Percentiles rank a stretch among this genome's conserved stretches.
Evolutionary conservation across 2,113 vertebrate species (phyloP).

Genomic region (Solenodon paradoxus): DNA sequence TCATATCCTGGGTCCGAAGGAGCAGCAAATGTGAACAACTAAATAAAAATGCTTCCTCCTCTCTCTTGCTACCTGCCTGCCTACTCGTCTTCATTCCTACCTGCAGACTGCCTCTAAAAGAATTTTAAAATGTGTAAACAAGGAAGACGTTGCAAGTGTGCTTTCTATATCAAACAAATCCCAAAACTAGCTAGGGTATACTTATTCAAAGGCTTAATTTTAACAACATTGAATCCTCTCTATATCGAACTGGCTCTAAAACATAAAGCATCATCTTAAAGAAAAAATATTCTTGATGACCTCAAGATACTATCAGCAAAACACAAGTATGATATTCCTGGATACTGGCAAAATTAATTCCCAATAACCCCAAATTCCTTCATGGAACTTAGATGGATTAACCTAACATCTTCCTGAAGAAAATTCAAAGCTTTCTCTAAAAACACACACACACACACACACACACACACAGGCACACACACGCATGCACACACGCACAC

Average conservation of each 20-base stretch:
- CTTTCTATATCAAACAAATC: neutral
- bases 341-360: neutral
- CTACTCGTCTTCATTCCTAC: too few relatives aligned
- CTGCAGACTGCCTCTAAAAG: too few relatives aligned
- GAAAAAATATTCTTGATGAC: slow-evolving; percentile 22
- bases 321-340: slow-evolving; percentile 17
- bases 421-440: slow-evolving; percentile 14
- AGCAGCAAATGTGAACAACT: too few relatives aligned
- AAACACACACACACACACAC: neutral
- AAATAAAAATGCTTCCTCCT: too few relatives aligned
- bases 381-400: neutral
- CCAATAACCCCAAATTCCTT: neutral
- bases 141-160: neutral
- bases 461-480: neutral
- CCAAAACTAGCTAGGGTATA: neutral
- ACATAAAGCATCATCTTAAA: neutral
- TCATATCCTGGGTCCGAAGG: too few relatives aligned
- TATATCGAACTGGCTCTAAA: slow-evolving; percentile 9
- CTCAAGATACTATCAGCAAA: slow-evolving; percentile 32
- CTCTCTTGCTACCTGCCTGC: too few relatives aligned
- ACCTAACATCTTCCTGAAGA: neutral
- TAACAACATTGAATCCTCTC: neutral
- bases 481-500: neutral
- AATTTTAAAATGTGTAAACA: neutral
- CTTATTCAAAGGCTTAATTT: neutral